Evolutionary conservation across 2,888 invertebrate genomes (phyloP).

Genomic region (Synanthedon tipuliformis): DNA sequence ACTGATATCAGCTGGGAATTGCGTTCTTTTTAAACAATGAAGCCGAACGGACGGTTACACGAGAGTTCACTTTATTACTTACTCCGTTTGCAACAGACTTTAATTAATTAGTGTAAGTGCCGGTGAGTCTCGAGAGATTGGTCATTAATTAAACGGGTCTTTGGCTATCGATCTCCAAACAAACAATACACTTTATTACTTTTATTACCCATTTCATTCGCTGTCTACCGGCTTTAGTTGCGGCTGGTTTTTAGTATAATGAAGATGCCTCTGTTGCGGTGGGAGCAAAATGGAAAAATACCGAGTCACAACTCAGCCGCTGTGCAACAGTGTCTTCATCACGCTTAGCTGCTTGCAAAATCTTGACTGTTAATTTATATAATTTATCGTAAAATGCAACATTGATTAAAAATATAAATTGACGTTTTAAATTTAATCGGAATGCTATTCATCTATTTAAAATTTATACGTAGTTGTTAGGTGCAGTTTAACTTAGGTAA

Average conservation of each 20-base stretch:
- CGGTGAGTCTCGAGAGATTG: conserved; percentile 63
- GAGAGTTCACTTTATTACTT: conserved; percentile 36
- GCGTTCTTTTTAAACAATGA: conserved; percentile 19
- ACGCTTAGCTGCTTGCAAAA: background rate
- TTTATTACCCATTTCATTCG: conserved; percentile 53
- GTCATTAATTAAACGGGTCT: conserved; percentile 63
- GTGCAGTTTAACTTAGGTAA: too few relatives aligned
- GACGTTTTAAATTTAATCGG: too few relatives aligned
- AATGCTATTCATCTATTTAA: too few relatives aligned
- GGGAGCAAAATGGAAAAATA: background rate
- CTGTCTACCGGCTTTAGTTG: conserved; percentile 22
- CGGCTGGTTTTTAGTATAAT: conserved; percentile 27
- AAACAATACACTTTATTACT: conserved; percentile 63
- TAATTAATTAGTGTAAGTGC: conserved; percentile 66
- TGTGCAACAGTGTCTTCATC: background rate
- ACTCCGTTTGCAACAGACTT: conserved; percentile 37
- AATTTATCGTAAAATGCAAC: too few relatives aligned
- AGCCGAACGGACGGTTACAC: conserved; percentile 8
- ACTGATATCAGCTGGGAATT: conserved; percentile 7
- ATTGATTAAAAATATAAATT: too few relatives aligned
- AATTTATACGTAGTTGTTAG: too few relatives aligned
- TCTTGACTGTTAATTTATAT: too few relatives aligned
- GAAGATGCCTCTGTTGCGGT: background rate
- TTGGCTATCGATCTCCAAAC: conserved; percentile 55
- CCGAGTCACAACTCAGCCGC: background rate